Evolutionary conservation across 2,113 vertebrate genomes (phyloP).

Genomic region (Rhea americana): DNA sequence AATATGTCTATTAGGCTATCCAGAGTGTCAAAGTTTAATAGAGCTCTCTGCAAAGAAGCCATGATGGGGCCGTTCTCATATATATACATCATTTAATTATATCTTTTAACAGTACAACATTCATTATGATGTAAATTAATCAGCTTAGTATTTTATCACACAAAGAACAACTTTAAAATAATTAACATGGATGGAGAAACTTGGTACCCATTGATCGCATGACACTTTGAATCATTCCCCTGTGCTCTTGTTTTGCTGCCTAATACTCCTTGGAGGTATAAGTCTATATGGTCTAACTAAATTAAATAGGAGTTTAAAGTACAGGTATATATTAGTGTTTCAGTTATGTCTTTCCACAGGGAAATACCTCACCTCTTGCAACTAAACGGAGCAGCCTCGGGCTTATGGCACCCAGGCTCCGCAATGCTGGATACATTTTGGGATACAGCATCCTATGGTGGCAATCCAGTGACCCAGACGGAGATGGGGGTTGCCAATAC

Average conservation of each 20-base stretch:
- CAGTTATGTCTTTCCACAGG: not conserved
- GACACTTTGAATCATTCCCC: not conserved
- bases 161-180: not conserved
- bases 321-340: not conserved
- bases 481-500: not conserved
- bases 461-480: not conserved
- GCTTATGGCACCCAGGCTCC: not conserved
- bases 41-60: not conserved
- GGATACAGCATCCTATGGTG: not conserved
- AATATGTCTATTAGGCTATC: not conserved
- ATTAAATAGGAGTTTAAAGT: not conserved
- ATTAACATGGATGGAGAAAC: not conserved
- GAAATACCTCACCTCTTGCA: not conserved
- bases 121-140: not conserved
- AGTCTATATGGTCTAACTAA: not conserved
- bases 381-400: not conserved
- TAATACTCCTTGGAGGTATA: not conserved
- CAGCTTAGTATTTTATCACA: not conserved
- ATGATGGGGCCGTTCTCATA: not conserved
- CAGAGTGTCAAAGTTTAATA: not conserved
- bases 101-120: not conserved
- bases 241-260: not conserved
- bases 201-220: not conserved
- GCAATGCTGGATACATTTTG: not conserved
- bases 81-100: fast-evolving